A percentile compares a stretch with the other conserved stretches of the same genome.
phyloP scores from a whole-genome alignment of 2,113 vertebrate species.

The Plotosus lineatus region DNA sequence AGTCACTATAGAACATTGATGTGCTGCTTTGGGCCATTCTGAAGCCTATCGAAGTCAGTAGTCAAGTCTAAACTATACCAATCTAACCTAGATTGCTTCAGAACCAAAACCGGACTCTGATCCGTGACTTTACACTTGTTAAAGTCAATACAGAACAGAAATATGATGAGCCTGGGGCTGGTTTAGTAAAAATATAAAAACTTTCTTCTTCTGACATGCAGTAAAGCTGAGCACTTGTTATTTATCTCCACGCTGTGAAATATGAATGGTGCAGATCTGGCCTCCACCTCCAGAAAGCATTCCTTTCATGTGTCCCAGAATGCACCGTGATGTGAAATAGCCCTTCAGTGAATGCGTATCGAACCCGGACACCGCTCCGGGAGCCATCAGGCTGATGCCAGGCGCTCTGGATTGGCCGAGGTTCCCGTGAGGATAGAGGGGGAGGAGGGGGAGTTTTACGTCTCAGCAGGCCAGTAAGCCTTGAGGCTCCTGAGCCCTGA shows the following conservation, averaged over 20 bases:
- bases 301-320: constrained; percentile 73
- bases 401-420: constrained; percentile 71
- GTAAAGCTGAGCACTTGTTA: not conserved
- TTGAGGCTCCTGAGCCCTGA: constrained; percentile 67
- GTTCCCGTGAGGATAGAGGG: constrained; percentile 63
- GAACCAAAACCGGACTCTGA: not conserved
- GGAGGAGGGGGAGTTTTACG: constrained; percentile 62
- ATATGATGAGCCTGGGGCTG: not conserved
- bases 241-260: not conserved
- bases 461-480: constrained; percentile 78
- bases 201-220: not conserved
- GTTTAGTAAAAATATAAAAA: not conserved
- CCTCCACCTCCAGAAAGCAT: constrained; percentile 66
- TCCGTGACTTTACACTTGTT: not conserved
- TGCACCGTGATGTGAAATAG: constrained; percentile 68
- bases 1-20: too few relatives aligned
- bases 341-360: constrained; percentile 75
- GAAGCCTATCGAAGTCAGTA: not conserved
- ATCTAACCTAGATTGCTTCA: not conserved
- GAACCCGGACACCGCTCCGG: constrained; percentile 72
- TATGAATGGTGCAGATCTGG: constrained; percentile 45
- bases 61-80: not conserved
- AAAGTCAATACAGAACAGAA: not conserved
- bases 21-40: too few relatives aligned
- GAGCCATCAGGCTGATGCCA: constrained; percentile 69